A percentile compares a stretch with the other conserved stretches of the same genome.
phyloP scores from a whole-genome alignment of 2,888 invertebrate species.

The Amphipyra berbera region DNA sequence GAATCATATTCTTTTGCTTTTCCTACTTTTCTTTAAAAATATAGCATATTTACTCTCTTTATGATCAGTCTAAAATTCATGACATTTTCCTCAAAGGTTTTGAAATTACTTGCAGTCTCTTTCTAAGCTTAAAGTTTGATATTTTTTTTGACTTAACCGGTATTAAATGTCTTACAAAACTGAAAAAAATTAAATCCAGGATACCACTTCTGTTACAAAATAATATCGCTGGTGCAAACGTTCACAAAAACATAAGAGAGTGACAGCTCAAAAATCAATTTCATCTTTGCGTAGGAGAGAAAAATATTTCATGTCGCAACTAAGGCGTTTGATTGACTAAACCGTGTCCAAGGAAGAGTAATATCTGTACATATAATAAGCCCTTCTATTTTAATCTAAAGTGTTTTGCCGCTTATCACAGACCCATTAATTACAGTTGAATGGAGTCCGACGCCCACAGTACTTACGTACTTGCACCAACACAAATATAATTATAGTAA shows the following conservation, averaged over 20 bases:
- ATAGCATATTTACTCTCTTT: too few species aligned
- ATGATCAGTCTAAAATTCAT: too few species aligned
- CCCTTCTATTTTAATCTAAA: conserved; percentile 84
- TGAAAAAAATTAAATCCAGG: too few species aligned
- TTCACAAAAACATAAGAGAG: conserved; percentile 2
- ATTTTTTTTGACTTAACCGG: too few species aligned
- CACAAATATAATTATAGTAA: conserved; percentile 85
- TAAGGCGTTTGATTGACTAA: conserved; percentile 68
- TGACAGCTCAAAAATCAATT: conserved; percentile 24
- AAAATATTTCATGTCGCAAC: conserved; percentile 41
- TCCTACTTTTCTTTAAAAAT: too few species aligned
- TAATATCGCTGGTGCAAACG: too few species aligned
- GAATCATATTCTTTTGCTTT: background rate
- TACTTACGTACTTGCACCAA: conserved; percentile 60
- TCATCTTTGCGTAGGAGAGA: conserved; percentile 39
- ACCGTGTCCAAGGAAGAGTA: conserved; percentile 66
- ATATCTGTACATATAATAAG: conserved; percentile 71
- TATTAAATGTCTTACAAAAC: too few species aligned
- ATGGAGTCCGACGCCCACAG: conserved; percentile 79
- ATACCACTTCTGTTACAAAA: too few species aligned
- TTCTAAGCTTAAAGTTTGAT: too few species aligned
- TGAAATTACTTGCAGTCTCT: too few species aligned
- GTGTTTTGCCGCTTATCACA: conserved; percentile 85
- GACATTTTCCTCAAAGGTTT: too few species aligned
- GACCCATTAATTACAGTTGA: conserved; percentile 82